Conservation (phyloP, 2,113 vertebrate species). For the Bombycilla garrulus region DNA sequence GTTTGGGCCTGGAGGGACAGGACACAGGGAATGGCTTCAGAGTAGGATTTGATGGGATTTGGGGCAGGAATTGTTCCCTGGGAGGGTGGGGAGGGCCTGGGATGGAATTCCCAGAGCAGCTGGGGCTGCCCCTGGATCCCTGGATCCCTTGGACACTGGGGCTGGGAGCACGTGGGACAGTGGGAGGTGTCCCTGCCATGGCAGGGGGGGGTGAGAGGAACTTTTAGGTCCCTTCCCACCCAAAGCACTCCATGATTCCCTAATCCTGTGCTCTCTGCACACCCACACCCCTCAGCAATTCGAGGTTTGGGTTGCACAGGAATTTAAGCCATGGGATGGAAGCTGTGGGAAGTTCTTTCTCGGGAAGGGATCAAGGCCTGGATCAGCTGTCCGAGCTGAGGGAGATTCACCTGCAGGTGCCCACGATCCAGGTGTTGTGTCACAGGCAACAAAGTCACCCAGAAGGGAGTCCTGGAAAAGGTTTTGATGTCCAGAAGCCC, state of each 20-base stretch:
- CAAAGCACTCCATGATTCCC: not conserved
- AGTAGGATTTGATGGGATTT: no score
- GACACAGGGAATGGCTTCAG: rapidly evolving
- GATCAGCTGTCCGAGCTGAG: not conserved
- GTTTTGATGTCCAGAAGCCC: not conserved
- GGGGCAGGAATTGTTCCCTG: no score
- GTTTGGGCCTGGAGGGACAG: not conserved
- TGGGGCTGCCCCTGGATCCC: no score
- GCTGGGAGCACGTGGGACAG: no score
- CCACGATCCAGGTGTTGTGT: not conserved
- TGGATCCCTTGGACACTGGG: no score
- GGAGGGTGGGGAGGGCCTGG: no score
- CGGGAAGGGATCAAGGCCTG: not conserved
- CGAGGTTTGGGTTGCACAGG: not conserved
- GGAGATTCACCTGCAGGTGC: not conserved
- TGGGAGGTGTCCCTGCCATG: no score
- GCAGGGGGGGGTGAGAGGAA: no score
- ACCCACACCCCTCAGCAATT: not conserved
- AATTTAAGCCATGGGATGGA: not conserved
- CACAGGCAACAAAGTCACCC: not conserved
- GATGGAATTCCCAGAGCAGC: no score
- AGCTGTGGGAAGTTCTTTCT: not conserved
- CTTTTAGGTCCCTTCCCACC: no score
- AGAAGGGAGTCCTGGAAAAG: not conserved
- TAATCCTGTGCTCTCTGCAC: not conserved